A percentile compares a stretch with the other conserved stretches of the same genome.
Evolutionary conservation across 2,797 vertebrate species (phyloP).

Genomic region (Protosalanx chinensis): DNA sequence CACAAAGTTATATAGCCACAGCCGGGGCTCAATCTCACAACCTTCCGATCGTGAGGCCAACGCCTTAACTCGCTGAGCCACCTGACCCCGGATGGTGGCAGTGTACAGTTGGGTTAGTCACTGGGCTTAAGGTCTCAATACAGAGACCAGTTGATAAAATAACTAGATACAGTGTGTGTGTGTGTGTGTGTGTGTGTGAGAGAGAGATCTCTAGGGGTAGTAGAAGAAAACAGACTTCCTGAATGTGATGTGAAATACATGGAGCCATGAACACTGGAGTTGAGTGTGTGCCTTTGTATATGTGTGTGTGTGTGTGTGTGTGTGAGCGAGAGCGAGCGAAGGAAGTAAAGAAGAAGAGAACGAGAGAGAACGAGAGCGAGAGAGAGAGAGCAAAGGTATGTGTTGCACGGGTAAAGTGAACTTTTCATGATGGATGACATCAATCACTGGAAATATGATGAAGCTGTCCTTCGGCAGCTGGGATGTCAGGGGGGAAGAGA

Average conservation of each 20-base stretch:
- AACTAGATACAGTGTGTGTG: background rate
- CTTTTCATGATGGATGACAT: slow-evolving; percentile 42
- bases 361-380: too few species aligned
- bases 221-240: slow-evolving; percentile 7
- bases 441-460: slow-evolving; percentile 36
- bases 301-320: background rate
- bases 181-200: too few species aligned
- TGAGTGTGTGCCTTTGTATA: background rate
- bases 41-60: too few species aligned
- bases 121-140: background rate
- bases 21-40: too few species aligned
- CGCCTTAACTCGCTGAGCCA: too few species aligned
- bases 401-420: background rate
- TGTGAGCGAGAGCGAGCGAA: too few species aligned
- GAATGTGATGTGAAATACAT: slow-evolving; percentile 24
- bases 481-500: slow-evolving; percentile 21
- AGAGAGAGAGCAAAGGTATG: background rate
- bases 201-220: background rate
- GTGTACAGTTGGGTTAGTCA: slow-evolving; percentile 24
- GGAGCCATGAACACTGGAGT: slow-evolving; percentile 14
- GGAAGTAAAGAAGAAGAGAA: background rate
- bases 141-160: background rate
- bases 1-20: too few species aligned
- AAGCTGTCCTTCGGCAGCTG: slow-evolving; percentile 29
- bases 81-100: too few species aligned